Conservation (phyloP, 2,113 vertebrate species). For the Physeter macrocephalus region DNA sequence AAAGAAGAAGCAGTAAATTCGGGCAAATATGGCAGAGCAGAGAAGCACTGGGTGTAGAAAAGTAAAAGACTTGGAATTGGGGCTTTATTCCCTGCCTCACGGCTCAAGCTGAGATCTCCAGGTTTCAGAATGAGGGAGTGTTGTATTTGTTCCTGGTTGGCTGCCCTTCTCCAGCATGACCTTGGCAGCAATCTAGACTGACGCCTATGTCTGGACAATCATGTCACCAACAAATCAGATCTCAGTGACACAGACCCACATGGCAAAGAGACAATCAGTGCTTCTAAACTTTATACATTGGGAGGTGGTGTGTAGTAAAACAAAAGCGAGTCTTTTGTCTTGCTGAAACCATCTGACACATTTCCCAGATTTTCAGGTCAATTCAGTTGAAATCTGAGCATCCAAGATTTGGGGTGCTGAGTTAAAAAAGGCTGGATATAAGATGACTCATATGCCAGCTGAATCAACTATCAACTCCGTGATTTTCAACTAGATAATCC, state of each 20-base stretch:
- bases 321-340: not conserved
- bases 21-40: not conserved
- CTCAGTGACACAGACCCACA: not conserved
- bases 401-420: not conserved
- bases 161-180: not conserved
- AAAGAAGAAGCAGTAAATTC: not conserved
- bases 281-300: not conserved
- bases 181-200: not conserved
- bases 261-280: not conserved
- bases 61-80: not conserved
- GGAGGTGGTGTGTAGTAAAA: not conserved
- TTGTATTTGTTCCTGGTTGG: not conserved
- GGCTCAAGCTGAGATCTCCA: not conserved
- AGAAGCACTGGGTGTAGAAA: not conserved
- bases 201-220: constrained; percentile 12
- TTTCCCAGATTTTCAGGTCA: constrained; percentile 52
- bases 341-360: constrained; percentile 17
- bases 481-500: not conserved
- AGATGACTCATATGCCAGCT: constrained; percentile 43
- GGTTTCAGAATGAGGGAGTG: not conserved
- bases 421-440: not conserved
- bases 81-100: not conserved
- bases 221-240: not conserved
- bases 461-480: constrained; percentile 15
- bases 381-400: constrained; percentile 35